Percentiles rank a stretch among this genome's conserved stretches.
Conservation (phyloP, 2,888 invertebrate genomes). For the Stenolophus ochropezus region DNA sequence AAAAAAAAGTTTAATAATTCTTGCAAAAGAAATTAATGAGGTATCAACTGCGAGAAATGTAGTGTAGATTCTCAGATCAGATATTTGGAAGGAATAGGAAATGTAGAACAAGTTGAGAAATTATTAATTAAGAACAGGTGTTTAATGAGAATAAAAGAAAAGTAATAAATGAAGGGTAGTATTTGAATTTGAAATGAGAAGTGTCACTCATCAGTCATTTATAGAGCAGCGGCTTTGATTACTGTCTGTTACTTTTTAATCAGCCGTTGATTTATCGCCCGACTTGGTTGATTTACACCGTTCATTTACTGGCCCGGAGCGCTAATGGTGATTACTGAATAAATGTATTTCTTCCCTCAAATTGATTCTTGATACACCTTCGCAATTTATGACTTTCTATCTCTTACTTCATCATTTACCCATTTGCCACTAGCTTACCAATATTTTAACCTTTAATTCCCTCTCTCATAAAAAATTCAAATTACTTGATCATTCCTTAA, state of each 20-base stretch:
- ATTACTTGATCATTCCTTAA: no score
- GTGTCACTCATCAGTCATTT: slow-evolving; percentile 44
- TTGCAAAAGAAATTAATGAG: no score
- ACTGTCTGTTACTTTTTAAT: slow-evolving; percentile 55
- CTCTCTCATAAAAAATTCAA: no score
- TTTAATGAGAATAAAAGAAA: no score
- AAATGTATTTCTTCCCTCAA: slow-evolving; percentile 53
- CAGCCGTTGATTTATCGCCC: slow-evolving; percentile 46
- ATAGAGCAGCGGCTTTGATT: slow-evolving; percentile 18
- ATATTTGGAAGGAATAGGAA: no score
- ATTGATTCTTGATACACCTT: slow-evolving; percentile 53
- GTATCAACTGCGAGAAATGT: no score
- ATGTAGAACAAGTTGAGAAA: no score
- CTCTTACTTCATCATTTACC: slow-evolving; percentile 6
- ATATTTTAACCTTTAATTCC: no score
- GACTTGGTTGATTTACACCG: slow-evolving; percentile 50
- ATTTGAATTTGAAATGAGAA: slow-evolving; percentile 41
- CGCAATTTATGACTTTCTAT: slow-evolving; percentile 20
- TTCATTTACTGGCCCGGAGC: slow-evolving; percentile 32
- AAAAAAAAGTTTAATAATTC: no score
- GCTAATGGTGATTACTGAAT: slow-evolving; percentile 56
- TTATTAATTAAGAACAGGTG: no score
- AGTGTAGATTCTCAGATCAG: no score
- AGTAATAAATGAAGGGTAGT: no score
- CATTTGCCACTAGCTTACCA: neutral